These are phyloP conservation scores for Drosophila jambulina DNA, from an alignment of 1,140 invertebrate genomes.

Conservation along the genomic window DNA sequence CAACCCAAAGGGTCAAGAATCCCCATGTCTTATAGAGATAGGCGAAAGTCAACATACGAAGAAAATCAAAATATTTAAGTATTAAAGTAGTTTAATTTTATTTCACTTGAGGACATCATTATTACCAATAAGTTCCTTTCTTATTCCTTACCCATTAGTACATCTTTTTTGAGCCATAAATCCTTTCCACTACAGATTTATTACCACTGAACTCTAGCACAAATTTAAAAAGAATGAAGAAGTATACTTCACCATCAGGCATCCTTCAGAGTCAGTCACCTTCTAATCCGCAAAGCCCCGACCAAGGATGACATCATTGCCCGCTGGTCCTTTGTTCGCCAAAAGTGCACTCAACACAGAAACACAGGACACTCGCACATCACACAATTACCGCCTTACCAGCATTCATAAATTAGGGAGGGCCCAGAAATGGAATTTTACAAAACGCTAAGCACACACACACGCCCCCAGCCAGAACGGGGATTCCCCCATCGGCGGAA, in stretches of 20 bases:
- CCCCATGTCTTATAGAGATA: neutral
- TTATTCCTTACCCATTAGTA: neutral
- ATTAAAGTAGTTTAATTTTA: too few relatives aligned
- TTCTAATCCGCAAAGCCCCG: conserved; percentile 11
- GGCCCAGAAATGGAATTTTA: conserved; percentile 67
- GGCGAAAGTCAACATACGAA: neutral
- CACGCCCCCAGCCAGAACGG: conserved; percentile 11
- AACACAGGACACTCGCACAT: conserved; percentile 50
- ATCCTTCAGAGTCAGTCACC: conserved; percentile 14
- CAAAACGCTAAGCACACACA: conserved; percentile 70
- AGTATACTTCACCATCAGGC: conserved; percentile 20
- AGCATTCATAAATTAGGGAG: conserved; percentile 76
- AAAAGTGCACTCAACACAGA: conserved; percentile 65
- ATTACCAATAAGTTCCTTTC: neutral
- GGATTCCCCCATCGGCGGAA: conserved; percentile 21
- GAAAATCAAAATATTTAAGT: too few relatives aligned
- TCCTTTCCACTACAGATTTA: neutral
- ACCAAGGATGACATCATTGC: conserved; percentile 61
- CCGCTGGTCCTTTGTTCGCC: conserved; percentile 32
- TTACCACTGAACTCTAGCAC: neutral
- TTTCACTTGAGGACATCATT: neutral
- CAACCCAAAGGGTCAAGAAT: neutral
- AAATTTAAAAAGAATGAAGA: conserved; percentile 2
- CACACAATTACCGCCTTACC: conserved; percentile 72
- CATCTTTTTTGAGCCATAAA: neutral